Base-by-base conservation (phyloP, 2,888 invertebrate genomes). In the Nymphalis urticae region DNA sequence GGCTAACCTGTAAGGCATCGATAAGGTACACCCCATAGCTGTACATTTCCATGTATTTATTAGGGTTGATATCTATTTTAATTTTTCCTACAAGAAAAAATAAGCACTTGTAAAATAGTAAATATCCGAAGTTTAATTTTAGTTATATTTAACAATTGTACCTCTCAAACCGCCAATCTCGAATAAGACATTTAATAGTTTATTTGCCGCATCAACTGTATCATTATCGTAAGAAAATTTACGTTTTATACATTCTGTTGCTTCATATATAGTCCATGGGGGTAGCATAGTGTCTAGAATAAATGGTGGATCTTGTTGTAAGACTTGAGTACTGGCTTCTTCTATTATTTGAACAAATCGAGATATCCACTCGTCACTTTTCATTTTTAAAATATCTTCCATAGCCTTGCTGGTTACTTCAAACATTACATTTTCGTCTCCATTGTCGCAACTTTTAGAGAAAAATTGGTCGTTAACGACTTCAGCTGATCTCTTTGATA, bases 1-100 rank as follows among this genome's bases (percentile, higher is more conserved):
- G 17, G 32, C 27, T 56, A n/a, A 32, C 90, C 82, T 83, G 87
- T 42, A 94, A 78, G 53, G 90, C 86, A 65, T 88, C 87, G 21
- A 94, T 85, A 65, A 94, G 78, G 74, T 93, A 88, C 1, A 92
- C 85, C 4, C 94, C 92, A 66, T 90, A 87, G 65, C 93, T 94
- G 74, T 93, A 93, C 77, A 92, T 87, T 67, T 93, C 83, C 90
- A 94, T 89, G 68, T 90, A 88, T 60, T 93, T 88, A 70, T 82
- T 77, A 54, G 94, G 94, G 66, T 86, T 80, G 53, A 93, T 84
- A 69, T 93, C 85, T 59, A 84, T 80, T 72, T 84, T 86, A 64
- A 94, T 92, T 78, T 91, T 90, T 56, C 93, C 93, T 81, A 87
- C 76, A 79, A 93, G 79, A 48, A 85, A 80, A 47, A 86, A 42